Conservation (phyloP, 2,113 vertebrate species). For the Gobio gobio region DNA sequence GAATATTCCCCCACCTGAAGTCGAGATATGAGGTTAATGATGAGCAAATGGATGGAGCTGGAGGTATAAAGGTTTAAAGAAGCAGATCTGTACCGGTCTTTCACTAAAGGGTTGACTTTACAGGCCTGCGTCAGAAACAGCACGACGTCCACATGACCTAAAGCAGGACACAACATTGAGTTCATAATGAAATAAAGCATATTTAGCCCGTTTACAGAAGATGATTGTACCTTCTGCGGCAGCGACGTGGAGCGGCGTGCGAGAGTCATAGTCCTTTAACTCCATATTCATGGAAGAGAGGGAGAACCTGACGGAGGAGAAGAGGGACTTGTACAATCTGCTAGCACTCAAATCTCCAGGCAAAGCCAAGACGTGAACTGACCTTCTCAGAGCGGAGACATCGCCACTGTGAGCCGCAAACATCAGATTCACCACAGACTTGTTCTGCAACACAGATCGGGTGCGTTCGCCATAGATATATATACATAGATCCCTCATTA, state of each 20-base stretch:
- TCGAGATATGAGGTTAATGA: neutral
- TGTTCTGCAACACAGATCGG: slow-evolving; percentile 74
- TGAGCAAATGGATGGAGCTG: neutral
- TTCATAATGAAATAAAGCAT: neutral
- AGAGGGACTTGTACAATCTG: neutral
- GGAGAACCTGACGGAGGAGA: slow-evolving; percentile 78
- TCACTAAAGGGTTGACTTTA: slow-evolving; percentile 83
- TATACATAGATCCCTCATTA: no score
- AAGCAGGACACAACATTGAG: neutral
- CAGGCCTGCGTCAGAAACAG: slow-evolving; percentile 83
- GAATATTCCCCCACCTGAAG: slow-evolving; percentile 84
- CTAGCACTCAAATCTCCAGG: neutral
- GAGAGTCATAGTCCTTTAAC: slow-evolving; percentile 84
- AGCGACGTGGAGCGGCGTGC: slow-evolving; percentile 85
- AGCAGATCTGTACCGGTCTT: slow-evolving; percentile 77
- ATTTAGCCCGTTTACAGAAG: neutral
- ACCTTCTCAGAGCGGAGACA: slow-evolving; percentile 87
- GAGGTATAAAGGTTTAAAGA: neutral
- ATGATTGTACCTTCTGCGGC: slow-evolving; percentile 81
- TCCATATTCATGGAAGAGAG: slow-evolving; percentile 86
- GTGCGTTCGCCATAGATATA: no score
- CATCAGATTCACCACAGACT: slow-evolving; percentile 85
- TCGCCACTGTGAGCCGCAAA: slow-evolving; percentile 88
- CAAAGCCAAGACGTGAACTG: neutral
- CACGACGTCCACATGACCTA: slow-evolving; percentile 85